A percentile compares a stretch with the other conserved stretches of the same genome.
Evolutionary conservation across 2,888 invertebrate genomes (phyloP).

Genomic region (Euplagia quadripunctaria): DNA sequence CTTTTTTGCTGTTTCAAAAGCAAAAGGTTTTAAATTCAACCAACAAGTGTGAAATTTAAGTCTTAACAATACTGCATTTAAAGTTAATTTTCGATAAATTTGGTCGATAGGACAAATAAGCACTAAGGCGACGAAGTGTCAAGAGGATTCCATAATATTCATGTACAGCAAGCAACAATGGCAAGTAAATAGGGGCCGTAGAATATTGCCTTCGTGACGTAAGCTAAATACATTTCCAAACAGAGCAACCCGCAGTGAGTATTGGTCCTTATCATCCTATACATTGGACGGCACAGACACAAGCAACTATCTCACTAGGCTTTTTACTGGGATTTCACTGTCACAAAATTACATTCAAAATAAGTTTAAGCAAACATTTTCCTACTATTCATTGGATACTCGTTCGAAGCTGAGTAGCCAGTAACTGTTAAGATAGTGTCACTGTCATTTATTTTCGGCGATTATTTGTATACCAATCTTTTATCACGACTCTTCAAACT

Average conservation of each 20-base stretch:
- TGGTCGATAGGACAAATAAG: no score
- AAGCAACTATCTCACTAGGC: constrained; percentile 42
- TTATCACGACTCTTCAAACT: no score
- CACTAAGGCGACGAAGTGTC: no score
- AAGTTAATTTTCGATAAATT: no score
- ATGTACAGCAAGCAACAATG: not conserved
- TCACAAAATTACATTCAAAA: constrained; percentile 44
- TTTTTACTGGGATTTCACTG: constrained; percentile 47
- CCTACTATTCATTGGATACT: not conserved
- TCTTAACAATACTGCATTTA: no score
- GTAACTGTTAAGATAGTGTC: not conserved
- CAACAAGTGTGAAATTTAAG: no score
- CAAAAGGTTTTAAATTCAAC: no score
- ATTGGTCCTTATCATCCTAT: constrained; percentile 50
- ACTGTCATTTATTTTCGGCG: no score
- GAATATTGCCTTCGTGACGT: constrained; percentile 25
- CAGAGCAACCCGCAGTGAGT: constrained; percentile 44
- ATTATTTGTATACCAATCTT: no score
- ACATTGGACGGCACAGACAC: constrained; percentile 44
- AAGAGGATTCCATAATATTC: no score
- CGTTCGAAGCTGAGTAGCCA: not conserved
- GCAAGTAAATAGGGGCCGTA: not conserved
- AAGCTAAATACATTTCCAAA: constrained; percentile 48
- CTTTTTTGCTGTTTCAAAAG: no score
- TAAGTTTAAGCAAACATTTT: constrained; percentile 41